Evolutionary conservation across 1,140 invertebrate genomes (phyloP).

Genomic region (Drosophila bocki): DNA sequence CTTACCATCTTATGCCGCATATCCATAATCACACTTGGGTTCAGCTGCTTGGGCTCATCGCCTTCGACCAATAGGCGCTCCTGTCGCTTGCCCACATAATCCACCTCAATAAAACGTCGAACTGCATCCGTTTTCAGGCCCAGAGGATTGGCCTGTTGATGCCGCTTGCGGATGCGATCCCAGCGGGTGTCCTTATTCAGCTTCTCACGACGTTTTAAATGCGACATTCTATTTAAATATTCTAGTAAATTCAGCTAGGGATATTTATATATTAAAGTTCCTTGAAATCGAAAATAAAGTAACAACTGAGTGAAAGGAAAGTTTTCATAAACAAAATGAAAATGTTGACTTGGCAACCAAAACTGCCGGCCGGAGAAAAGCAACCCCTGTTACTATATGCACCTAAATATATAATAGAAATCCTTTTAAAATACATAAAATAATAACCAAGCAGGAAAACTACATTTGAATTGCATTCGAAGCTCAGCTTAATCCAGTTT

Average conservation of each 20-base stretch:
- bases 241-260: not conserved
- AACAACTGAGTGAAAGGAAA: constrained; percentile 4
- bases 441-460: not conserved
- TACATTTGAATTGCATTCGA: constrained; percentile 20
- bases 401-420: not conserved
- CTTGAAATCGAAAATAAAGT: not conserved
- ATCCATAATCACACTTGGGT: constrained; percentile 80
- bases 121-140: constrained; percentile 74
- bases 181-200: constrained; percentile 71
- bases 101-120: constrained; percentile 71
- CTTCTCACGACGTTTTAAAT: constrained; percentile 76
- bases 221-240: constrained; percentile 43
- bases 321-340: constrained; percentile 53
- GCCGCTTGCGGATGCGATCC: constrained; percentile 81
- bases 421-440: not conserved
- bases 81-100: constrained; percentile 66
- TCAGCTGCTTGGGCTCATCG: constrained; percentile 51
- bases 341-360: constrained; percentile 56
- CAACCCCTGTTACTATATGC: not conserved
- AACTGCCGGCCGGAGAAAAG: constrained; percentile 18
- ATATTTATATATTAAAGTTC: not conserved
- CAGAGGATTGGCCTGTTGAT: constrained; percentile 50
- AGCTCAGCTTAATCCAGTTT: constrained; percentile 56
- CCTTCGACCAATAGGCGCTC: constrained; percentile 67
- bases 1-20: constrained; percentile 81